Base-by-base conservation (phyloP, 2,113 vertebrate genomes). In the Gila orcuttii region DNA sequence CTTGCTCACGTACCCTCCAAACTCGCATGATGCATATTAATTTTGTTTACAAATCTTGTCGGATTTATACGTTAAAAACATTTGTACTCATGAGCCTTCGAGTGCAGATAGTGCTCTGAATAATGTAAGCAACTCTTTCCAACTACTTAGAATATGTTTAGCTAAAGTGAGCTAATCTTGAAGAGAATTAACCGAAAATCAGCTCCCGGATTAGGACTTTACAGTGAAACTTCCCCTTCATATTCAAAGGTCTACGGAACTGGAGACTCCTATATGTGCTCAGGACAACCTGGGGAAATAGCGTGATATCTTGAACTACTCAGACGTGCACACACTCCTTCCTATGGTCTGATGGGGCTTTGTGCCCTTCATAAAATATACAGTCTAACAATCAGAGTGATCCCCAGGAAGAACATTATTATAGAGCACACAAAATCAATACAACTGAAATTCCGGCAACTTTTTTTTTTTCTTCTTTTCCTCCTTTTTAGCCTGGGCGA, bases 11-110 rank as follows among this genome's bases (percentile, higher is more conserved):
- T 39, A 78, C 33, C 31, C 33, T 86, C 82, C 86, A 68, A 42
- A 79, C 62, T 66, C 75, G 86, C 80, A 90, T 90, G 85, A 91
- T 84, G 90, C 19, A 86, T 88, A 84, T 91, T 89, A 87, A 91
- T 89, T 88, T 47, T 36, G 36, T 92, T 89, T 85, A 83, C 73
- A 83, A 74, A 52, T 86, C 79, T 42, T 31, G 71, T 78, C 85
- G 74, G 71, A 85, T 87, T 88, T 82, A 83, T 88, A 88, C 78
- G 68, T 84, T 85, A 89, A 60, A 81, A 73, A 33, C 73, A 89
- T 90, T 85, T 86, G 75, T 76, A 84, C 85, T 82, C 85, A 33
- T 7, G 9, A 84, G 86, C 71, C 81, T 55, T 57, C 31, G 83
- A 80, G 83, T 84, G 86, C 84, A 64, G 31, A 69, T 57, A 87